Conservation (phyloP, 2,113 vertebrate species). For the Muntiacus muntjak region DNA sequence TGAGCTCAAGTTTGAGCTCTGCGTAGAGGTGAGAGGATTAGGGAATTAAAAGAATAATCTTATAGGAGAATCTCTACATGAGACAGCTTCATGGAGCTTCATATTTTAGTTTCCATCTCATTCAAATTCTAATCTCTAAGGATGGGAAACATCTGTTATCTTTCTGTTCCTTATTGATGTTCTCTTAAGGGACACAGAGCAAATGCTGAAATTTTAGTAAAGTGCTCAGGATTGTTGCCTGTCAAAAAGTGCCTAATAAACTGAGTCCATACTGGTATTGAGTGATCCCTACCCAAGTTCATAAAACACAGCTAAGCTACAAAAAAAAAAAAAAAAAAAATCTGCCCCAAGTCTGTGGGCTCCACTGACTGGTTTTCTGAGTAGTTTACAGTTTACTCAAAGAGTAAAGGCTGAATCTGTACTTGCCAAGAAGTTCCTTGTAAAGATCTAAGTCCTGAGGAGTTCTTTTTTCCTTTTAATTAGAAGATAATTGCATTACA, state of each 20-base stretch:
- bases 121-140: background rate
- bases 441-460: background rate
- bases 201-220: background rate
- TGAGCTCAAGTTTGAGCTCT: background rate
- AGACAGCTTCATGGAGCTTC: background rate
- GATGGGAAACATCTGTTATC: background rate
- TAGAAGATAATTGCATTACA: background rate
- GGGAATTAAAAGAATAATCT: background rate
- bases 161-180: background rate
- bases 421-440: background rate
- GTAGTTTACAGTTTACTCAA: background rate
- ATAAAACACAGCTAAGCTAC: background rate
- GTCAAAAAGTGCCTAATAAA: background rate
- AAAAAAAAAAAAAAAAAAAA: background rate
- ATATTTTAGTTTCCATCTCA: conserved; percentile 1
- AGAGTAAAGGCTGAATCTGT: background rate
- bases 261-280: background rate
- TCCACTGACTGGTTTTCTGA: background rate
- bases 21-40: background rate
- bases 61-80: background rate
- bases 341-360: background rate
- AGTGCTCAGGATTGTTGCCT: background rate
- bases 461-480: background rate
- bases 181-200: background rate
- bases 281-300: background rate